phyloP scores from a whole-genome alignment of 2,113 vertebrate species.

The Bujurquina vittata region DNA sequence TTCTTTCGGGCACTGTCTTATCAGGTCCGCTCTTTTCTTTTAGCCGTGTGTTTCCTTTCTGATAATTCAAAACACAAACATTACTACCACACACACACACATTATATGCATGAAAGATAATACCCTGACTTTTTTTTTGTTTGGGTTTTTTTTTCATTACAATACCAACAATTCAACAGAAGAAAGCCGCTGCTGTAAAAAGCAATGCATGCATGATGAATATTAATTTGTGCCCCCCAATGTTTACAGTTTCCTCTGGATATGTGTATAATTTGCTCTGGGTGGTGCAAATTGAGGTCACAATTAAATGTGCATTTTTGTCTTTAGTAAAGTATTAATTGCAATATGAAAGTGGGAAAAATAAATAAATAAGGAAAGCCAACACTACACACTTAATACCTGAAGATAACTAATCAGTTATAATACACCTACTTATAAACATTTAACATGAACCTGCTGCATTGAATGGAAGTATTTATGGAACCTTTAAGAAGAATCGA shows the following conservation, averaged over 20 bases:
- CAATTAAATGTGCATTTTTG: neutral
- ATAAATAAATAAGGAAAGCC: neutral
- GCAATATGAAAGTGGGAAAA: neutral
- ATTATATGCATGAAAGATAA: neutral
- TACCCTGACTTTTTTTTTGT: neutral
- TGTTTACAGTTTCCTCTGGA: neutral
- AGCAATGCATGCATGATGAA: neutral
- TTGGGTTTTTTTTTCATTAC: neutral
- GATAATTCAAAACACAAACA: conserved; percentile 7
- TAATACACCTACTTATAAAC: no score
- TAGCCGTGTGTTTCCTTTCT: conserved; percentile 37
- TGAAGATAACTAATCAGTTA: neutral
- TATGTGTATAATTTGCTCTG: neutral
- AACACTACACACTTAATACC: neutral
- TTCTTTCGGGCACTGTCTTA: conserved; percentile 44
- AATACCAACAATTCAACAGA: neutral
- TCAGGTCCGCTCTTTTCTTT: conserved; percentile 33
- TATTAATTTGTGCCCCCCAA: neutral
- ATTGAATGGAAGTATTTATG: no score
- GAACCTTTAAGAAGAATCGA: no score
- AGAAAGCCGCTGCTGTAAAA: neutral
- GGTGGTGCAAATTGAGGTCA: neutral
- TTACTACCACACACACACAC: neutral
- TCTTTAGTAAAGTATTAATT: neutral
- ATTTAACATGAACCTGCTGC: neutral